A percentile compares a stretch with the other conserved stretches of the same genome.
These are phyloP conservation scores for Tangara arthus DNA, from an alignment of 2,797 vertebrate genomes.

Conservation along the genomic window DNA sequence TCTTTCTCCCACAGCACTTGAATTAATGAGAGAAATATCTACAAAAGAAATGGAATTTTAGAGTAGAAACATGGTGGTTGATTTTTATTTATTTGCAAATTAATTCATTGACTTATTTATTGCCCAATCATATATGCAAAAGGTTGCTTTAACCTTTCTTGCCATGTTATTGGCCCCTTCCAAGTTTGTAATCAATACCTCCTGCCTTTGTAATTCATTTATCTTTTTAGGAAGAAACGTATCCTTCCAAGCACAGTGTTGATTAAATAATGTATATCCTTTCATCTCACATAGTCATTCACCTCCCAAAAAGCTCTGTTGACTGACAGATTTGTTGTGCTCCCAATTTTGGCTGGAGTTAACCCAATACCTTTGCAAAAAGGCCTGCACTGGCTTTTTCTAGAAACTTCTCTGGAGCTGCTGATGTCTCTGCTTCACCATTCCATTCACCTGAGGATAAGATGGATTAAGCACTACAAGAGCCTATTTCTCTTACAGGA, in stretches of 20 bases:
- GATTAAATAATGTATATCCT: conserved; percentile 51
- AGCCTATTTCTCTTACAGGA: neutral
- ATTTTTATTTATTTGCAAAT: neutral
- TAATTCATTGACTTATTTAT: neutral
- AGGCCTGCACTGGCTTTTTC: neutral
- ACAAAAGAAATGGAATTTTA: neutral
- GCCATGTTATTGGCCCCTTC: neutral
- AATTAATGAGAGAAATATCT: neutral
- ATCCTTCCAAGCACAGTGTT: conserved; percentile 28
- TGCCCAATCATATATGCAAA: conserved; percentile 17
- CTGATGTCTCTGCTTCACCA: neutral
- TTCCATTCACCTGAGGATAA: neutral
- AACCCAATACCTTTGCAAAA: neutral
- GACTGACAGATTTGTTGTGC: neutral
- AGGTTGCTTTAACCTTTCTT: conserved; percentile 53
- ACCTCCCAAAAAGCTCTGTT: neutral
- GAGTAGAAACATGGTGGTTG: neutral
- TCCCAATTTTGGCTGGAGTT: neutral
- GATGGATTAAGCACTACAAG: neutral
- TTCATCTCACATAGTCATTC: conserved; percentile 2
- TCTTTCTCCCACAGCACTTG: neutral
- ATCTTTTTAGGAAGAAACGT: conserved; percentile 22
- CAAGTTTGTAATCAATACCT: conserved; percentile 27
- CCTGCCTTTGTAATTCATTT: conserved; percentile 53
- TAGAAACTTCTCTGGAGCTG: neutral